phyloP scores from a whole-genome alignment of 2,797 vertebrate genomes.

The Gallinago nigripennis region DNA sequence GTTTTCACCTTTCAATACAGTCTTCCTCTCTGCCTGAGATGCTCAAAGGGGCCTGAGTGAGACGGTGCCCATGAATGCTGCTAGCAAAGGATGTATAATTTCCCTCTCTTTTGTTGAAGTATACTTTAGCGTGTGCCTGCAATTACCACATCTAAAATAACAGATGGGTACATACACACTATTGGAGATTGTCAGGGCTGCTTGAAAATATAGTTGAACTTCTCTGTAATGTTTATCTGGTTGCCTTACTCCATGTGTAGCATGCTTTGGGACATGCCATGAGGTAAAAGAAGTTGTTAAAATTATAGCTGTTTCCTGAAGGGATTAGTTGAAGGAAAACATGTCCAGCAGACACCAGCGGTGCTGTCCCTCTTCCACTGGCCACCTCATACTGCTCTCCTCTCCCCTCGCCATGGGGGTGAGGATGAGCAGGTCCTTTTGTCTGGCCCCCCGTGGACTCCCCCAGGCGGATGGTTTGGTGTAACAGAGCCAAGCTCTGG shows the following conservation, averaged over 20 bases:
- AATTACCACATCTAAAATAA: not conserved
- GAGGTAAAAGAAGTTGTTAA: not conserved
- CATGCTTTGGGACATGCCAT: not conserved
- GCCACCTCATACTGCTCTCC: not conserved
- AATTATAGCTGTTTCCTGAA: not conserved
- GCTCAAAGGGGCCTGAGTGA: not conserved
- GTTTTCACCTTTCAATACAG: not conserved
- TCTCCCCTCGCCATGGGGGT: rapidly evolving
- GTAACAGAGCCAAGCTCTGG: not conserved
- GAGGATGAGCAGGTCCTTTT: not conserved
- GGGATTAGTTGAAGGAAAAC: rapidly evolving
- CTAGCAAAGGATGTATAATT: not conserved
- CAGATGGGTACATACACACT: no score
- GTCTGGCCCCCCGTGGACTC: rapidly evolving
- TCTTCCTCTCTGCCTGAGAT: not conserved
- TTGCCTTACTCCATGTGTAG: not conserved
- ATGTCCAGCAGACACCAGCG: rapidly evolving
- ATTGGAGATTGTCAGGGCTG: not conserved
- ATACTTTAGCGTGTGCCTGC: not conserved
- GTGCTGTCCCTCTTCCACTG: not conserved
- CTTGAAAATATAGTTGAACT: not conserved
- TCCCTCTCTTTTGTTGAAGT: not conserved
- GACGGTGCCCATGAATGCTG: not conserved
- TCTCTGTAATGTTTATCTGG: not conserved
- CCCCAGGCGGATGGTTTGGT: rapidly evolving